Base-by-base conservation (phyloP, 2,888 invertebrate species). In the Onthophagus sagittarius region DNA sequence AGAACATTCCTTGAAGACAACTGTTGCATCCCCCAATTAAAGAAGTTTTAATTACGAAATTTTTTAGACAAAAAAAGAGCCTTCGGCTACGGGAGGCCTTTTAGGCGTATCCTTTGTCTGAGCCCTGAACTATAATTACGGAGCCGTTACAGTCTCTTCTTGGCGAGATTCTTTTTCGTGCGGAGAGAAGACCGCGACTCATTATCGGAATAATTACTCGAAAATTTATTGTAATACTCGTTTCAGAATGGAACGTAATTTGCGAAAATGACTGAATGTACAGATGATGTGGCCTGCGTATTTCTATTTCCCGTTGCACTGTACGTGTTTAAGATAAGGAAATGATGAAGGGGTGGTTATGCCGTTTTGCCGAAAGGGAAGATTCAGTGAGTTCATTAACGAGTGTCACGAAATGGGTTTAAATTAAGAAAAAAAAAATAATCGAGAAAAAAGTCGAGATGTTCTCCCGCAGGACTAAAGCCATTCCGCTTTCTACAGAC, bases 1-100 rank as follows among this genome's bases (percentile, higher is more conserved):
- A 15, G 23, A 23, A 64, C 15, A n/a, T 64, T 64, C 23, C 64
- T 70, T 71, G 70, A 69, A 75, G 78, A 80, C 80, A 81, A 81
- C 80, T 81, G 81, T 80, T 80, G 81, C 80, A 78, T 79, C 79
- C 77, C 79, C 79, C 81, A 80, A 81, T 81, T 81, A 81, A 80
- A 79, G 78, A 79, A 79, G 77, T 81, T 79, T 79, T 81, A 81
- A 81, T 81, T 81, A 81, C 77, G 79, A 80, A 81, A 79, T 78
- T 79, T 71, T 78, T 77, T 11, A 11, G 11, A 11, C 11, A 53
- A 53, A 53, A 53, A 53, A 7, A 53, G 39, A 53, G 39, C 39
- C 39, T 53, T 53, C 39, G 39, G 39, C 39, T 53, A 53, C 11
- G 77, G 78, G 79, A 80, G 78, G 79, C 78, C 75, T 73, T 77